phyloP scores from a whole-genome alignment of 1,140 invertebrate genomes.

The Babylonia areolata region DNA sequence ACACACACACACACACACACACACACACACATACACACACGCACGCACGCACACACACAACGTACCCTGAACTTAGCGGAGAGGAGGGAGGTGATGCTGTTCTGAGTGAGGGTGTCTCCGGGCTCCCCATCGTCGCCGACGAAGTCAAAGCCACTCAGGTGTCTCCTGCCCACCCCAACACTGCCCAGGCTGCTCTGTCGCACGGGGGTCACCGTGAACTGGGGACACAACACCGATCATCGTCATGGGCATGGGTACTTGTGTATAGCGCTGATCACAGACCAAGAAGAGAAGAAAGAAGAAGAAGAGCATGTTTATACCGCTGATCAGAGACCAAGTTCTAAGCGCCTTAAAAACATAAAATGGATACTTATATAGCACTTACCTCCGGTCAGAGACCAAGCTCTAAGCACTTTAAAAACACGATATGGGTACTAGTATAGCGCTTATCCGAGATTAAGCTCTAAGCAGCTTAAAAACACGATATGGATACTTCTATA shows the following conservation, averaged over 20 bases:
- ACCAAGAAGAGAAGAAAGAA: too few species aligned
- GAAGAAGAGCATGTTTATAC: too few species aligned
- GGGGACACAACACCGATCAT: conserved; percentile 27
- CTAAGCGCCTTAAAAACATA: not conserved
- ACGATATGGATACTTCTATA: too few species aligned
- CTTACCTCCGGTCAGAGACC: too few species aligned
- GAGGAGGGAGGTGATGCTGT: conserved; percentile 50
- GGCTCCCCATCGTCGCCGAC: conserved; percentile 43
- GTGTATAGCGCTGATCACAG: not conserved
- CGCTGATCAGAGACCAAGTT: not conserved
- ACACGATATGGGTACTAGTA: too few species aligned
- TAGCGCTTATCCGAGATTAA: too few species aligned
- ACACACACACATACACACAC: too few species aligned
- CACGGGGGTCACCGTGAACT: conserved; percentile 72
- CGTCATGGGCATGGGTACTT: not conserved
- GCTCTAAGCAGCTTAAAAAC: too few species aligned
- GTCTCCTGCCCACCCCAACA: conserved; percentile 29
- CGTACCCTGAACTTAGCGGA: conserved; percentile 88
- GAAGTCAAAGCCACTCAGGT: conserved; percentile 49
- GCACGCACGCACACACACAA: conserved; percentile 27
- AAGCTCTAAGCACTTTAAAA: too few species aligned
- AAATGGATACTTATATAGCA: too few species aligned
- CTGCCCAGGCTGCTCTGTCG: conserved; percentile 13
- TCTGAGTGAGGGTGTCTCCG: conserved; percentile 59
- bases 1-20: too few species aligned